Base-by-base conservation (phyloP, 2,888 invertebrate species). In the Eupithecia pulchellata region DNA sequence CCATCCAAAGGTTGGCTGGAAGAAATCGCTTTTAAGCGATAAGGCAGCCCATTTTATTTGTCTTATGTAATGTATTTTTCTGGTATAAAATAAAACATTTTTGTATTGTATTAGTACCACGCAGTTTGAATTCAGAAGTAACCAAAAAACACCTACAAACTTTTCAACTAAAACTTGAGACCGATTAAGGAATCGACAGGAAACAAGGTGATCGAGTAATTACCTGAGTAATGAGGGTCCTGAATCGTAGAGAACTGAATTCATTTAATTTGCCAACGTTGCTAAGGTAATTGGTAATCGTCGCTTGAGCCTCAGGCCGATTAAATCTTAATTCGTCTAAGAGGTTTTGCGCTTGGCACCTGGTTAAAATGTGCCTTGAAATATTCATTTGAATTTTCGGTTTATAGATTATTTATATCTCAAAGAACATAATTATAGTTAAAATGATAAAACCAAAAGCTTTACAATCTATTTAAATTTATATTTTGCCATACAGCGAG, bases 201-300 rank as follows among this genome's bases (percentile, higher is more conserved):
- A 72, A 69, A 72, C 71, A 66, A 68, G 75, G 64, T 63, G 39
- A 63, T 66, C 75, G 58, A 72, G 71, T 66, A 73, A 72, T 77
- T 74, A 75, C 69, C 73, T 73, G 67, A 73, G 73, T 70, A 72
- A 73, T 71, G 68, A 68, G 57, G 25, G 36, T 66, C 39, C 13
- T 29, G 68, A 57, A 66, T 66, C 14, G 11, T 32, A 32, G 34
- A 34, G 42, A 36, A 17, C 34, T 52, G 62, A 64, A 58, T 34
- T 57, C 57, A 66, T 63, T 66, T 66, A 55, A 66, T 63, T 70
- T 60, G 52, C 39, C 17, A 39, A 25, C 52, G 34, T 55, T 66
- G 32, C 55, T 27, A 42, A 64, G 71, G n/a, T 68, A 62, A 68
- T 68, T 66, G 57, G 34, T 57, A 60, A 42, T 60, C 34, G 20